phyloP scores from a whole-genome alignment of 2,113 vertebrate species.

The Oxyura jamaicensis region DNA sequence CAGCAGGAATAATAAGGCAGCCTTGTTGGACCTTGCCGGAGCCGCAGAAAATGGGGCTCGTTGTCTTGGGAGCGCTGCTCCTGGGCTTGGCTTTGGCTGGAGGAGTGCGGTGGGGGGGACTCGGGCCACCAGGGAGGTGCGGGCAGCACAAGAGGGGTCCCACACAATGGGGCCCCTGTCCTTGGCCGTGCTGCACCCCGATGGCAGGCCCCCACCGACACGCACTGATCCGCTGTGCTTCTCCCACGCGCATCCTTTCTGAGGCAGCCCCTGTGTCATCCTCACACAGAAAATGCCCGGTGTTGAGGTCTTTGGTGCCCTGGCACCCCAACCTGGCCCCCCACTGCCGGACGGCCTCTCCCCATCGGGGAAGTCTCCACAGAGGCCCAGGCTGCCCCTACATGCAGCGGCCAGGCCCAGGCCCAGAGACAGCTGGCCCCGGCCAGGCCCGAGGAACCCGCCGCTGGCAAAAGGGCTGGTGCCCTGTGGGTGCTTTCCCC shows the following conservation, averaged over 20 bases:
- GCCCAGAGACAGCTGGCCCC: no score
- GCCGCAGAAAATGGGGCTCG: neutral
- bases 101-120: neutral
- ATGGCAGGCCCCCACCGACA: neutral
- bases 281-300: neutral
- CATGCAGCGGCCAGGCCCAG: no score
- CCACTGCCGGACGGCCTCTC: no score
- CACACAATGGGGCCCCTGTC: neutral
- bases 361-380: no score
- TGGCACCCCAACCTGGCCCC: no score
- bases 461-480: neutral
- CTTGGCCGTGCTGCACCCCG: neutral
- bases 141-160: neutral
- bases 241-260: neutral
- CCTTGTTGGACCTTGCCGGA: neutral
- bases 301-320: no score
- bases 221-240: neutral
- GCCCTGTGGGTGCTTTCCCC: neutral
- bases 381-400: no score
- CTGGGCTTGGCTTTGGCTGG: neutral
- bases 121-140: constrained; percentile 4
- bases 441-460: neutral
- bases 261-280: neutral
- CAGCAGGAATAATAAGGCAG: neutral
- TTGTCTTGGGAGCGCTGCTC: neutral